A percentile compares a stretch with the other conserved stretches of the same genome.
Evolutionary conservation across 1,140 invertebrate genomes (phyloP).

Genomic region (Atopsyche davidsoni): DNA sequence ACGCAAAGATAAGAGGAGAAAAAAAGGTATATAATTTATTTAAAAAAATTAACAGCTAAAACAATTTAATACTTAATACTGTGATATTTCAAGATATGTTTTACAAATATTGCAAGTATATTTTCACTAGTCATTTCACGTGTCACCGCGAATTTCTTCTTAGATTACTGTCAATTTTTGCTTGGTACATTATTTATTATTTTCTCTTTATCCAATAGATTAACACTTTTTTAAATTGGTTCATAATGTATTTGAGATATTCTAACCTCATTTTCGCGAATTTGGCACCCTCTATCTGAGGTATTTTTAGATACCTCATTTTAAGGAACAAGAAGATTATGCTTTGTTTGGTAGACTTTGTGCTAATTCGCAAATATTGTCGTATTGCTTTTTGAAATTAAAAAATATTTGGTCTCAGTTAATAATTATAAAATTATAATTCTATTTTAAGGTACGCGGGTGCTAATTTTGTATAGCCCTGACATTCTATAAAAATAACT

Average conservation of each 20-base stretch:
- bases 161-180: constrained; percentile 1
- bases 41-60: not conserved
- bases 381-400: too few species aligned
- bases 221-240: not conserved
- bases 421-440: constrained; percentile 3
- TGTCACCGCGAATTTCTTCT: too few species aligned
- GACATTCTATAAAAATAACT: not conserved
- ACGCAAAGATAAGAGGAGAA: constrained; percentile 62
- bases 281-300: constrained; percentile 21
- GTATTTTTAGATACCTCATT: constrained; percentile 21
- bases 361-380: not conserved
- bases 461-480: not conserved
- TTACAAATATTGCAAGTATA: too few species aligned
- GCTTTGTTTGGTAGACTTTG: constrained; percentile 11
- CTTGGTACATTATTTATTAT: not conserved
- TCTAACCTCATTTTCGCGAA: constrained; percentile 1
- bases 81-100: not conserved
- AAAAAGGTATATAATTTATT: constrained; percentile 52
- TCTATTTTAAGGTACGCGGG: not conserved
- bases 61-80: not conserved
- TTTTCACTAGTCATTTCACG: too few species aligned
- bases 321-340: constrained; percentile 14
- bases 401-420: not conserved
- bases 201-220: not conserved
- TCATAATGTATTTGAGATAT: constrained; percentile 11